A percentile compares a stretch with the other conserved stretches of the same genome.
These are phyloP conservation scores for Ivindomyrus marchei DNA, from an alignment of 2,113 vertebrate species.

Conservation along the genomic window DNA sequence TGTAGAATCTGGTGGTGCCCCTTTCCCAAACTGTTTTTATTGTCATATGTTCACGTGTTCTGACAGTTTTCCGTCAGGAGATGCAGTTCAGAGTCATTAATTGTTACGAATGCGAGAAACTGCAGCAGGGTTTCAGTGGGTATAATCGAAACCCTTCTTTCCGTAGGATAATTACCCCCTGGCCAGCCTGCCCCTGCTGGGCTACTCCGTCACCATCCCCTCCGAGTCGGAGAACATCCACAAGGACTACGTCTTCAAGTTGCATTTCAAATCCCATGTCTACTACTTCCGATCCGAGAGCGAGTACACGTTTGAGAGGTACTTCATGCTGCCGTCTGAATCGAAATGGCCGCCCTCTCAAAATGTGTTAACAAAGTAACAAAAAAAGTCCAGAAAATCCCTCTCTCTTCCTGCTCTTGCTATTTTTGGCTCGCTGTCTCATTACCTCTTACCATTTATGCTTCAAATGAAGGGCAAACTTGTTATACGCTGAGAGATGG, in stretches of 20 bases:
- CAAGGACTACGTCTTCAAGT: conserved; percentile 97
- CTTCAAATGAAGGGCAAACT: neutral
- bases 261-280: conserved; percentile 97
- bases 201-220: conserved; percentile 90
- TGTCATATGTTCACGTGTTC: neutral
- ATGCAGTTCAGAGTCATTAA: neutral
- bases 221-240: conserved; percentile 90
- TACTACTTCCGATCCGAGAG: conserved; percentile 98
- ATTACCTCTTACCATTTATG: neutral
- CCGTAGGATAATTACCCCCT: conserved; percentile 90
- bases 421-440: neutral
- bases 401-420: neutral
- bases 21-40: neutral
- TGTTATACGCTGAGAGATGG: neutral
- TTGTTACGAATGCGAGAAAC: neutral
- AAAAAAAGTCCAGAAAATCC: neutral
- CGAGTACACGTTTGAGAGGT: conserved; percentile 95
- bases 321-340: conserved; percentile 4
- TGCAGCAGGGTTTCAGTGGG: neutral
- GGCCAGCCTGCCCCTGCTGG: conserved; percentile 90
- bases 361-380: neutral
- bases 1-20: neutral
- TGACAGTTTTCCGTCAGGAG: neutral
- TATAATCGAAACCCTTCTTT: neutral
- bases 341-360: neutral